Evolutionary conservation across 35 echinoderm and acorn worm species (phyloP), one percentile per base, ranked within the genome.

Genomic region (Ophioderma brevispina): DNA sequence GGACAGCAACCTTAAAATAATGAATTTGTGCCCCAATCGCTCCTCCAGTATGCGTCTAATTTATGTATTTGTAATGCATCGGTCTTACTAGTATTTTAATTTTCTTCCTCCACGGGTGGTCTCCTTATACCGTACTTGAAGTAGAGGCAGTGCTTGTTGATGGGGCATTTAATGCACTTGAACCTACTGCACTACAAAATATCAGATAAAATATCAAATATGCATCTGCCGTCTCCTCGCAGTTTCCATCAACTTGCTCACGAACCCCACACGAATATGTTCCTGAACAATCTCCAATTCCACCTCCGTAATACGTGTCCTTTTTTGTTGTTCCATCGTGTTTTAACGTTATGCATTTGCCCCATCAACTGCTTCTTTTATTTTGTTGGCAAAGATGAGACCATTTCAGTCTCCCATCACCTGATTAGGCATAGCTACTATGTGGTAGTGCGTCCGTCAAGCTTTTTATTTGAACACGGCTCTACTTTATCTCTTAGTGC

Each of bases 281-380:
- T 11, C 46, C 46, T 21, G 46, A 52, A 11, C 46, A 8, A 52
- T 52, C 21, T 52, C 46, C 21, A 52, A 52, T 52, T 52, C 21
- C 8, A 8, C 21, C 21, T 21, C 8, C 8, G 8, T 8, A 52
- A 21, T 52, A 52, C 21, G 46, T 21, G 46, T 52, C 46, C 46
- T 21, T 52, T 70, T 70, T 70, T 70, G 59, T 70, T 70, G 59
- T 70, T 70, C 59, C 59, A 70, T 70, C 59, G n/a, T n/a, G n/a
- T n/a, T 2, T 70, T 70, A 15, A 15, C 10, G n/a, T 6, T 15
- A 15, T 3, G 23, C 4, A 25, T 70, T 25, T 25, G 59, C 59
- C 59, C 59, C 59, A 8, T 25, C 59, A 13, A 15, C 59, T 15
- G n/a, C 59, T 25, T 8, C 59, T 13, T 70, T 25, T 70, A 2